phyloP scores from a whole-genome alignment of 2,113 vertebrate species.

The Cochlearius cochlearius region DNA sequence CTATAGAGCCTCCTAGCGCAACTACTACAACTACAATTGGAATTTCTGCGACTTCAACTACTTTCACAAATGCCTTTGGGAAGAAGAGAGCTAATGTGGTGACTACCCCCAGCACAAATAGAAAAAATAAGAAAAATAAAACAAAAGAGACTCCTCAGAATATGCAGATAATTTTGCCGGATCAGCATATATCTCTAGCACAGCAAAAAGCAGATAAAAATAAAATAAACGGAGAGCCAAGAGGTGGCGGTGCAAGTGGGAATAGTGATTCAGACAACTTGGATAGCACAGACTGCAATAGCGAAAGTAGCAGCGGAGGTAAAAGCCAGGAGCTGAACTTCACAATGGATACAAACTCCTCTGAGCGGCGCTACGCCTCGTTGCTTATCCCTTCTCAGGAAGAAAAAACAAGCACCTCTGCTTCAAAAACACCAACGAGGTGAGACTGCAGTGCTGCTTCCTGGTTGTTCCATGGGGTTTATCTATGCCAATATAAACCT shows the following conservation, averaged over 20 bases:
- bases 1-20: conserved; percentile 96
- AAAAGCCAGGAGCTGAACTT: conserved; percentile 95
- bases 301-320: conserved; percentile 92
- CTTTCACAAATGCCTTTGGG: conserved; percentile 93
- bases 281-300: conserved; percentile 96
- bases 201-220: conserved; percentile 98
- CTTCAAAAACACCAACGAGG: conserved; percentile 87
- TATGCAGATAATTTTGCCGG: conserved; percentile 92
- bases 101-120: conserved; percentile 92
- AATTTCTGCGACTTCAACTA: conserved; percentile 95
- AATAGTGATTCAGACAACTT: conserved; percentile 95
- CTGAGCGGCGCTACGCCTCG: conserved; percentile 82
- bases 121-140: conserved; percentile 99
- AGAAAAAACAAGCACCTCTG: conserved; percentile 81
- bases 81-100: conserved; percentile 94
- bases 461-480: not conserved
- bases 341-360: conserved; percentile 83
- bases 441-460: conserved; percentile 15
- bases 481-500: not conserved
- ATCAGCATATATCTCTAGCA: conserved; percentile 92
- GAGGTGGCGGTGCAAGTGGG: conserved; percentile 84
- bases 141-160: conserved; percentile 91
- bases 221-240: conserved; percentile 93
- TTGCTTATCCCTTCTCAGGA: conserved; percentile 80
- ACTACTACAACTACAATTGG: conserved; percentile 98